A percentile compares a stretch with the other conserved stretches of the same genome.
phyloP scores from a whole-genome alignment of 2,888 invertebrate species.

The Cartodere bifasciata region DNA sequence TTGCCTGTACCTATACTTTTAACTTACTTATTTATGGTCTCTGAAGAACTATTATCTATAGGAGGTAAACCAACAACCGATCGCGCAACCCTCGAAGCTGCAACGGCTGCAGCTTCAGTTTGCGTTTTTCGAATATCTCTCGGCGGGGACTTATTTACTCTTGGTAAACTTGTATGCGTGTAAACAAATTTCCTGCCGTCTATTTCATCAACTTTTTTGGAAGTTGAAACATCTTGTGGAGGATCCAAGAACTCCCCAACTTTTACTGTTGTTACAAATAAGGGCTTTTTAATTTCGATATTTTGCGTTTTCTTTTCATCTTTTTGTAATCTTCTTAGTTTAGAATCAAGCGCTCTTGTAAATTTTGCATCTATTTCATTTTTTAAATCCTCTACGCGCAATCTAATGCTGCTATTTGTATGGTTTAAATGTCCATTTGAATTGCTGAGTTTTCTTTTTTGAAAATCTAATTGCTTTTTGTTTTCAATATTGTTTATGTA shows the following conservation, averaged over 20 bases:
- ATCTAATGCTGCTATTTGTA: constrained; percentile 25
- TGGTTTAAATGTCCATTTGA: constrained; percentile 36
- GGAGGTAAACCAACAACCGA: too few species aligned
- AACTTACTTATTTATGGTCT: too few species aligned
- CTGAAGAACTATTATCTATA: too few species aligned
- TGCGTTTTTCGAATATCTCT: constrained; percentile 27
- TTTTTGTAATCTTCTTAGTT: constrained; percentile 54
- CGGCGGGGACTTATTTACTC: constrained; percentile 31
- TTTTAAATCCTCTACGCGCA: constrained; percentile 28
- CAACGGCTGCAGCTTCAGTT: constrained; percentile 31
- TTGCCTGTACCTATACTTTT: too few species aligned
- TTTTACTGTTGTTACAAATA: constrained; percentile 74
- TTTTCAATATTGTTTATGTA: constrained; percentile 19
- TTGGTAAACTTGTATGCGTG: constrained; percentile 53
- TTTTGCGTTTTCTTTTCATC: constrained; percentile 34
- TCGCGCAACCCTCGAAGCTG: too few species aligned
- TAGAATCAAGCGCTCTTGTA: constrained; percentile 58
- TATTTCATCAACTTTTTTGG: constrained; percentile 11
- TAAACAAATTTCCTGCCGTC: constrained; percentile 40
- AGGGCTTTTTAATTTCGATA: constrained; percentile 34
- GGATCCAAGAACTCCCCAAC: constrained; percentile 68
- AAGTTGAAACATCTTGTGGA: constrained; percentile 34
- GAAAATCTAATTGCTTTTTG: constrained; percentile 17
- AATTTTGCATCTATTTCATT: constrained; percentile 40
- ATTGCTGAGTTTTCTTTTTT: constrained; percentile 31